Percentiles rank a stretch among this genome's conserved stretches.
These are phyloP conservation scores for Toxotes chatareus DNA, from an alignment of 2,113 vertebrate genomes.

Conservation along the genomic window DNA sequence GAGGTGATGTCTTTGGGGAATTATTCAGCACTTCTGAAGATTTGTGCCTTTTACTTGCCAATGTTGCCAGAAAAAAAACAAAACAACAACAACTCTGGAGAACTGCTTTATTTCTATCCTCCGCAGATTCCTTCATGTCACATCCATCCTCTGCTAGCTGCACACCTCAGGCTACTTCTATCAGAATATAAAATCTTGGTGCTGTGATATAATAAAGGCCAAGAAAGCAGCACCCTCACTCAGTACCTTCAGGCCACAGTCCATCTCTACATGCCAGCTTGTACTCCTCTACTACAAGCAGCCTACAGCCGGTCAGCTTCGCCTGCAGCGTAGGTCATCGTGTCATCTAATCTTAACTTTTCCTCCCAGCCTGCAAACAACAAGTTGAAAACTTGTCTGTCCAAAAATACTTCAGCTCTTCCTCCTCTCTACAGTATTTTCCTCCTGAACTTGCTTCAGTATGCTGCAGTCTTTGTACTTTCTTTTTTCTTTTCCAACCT, in stretches of 20 bases:
- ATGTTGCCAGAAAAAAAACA: too few relatives aligned
- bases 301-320: not conserved
- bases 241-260: constrained; percentile 3
- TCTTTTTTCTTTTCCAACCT: constrained; percentile 7
- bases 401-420: too few relatives aligned
- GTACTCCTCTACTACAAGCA: not conserved
- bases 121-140: not conserved
- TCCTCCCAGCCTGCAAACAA: constrained; percentile 9
- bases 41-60: not conserved
- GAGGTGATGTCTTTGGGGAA: not conserved
- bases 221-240: constrained; percentile 5
- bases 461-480: not conserved
- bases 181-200: constrained; percentile 6
- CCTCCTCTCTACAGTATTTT: too few relatives aligned
- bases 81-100: too few relatives aligned
- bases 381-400: not conserved
- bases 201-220: constrained; percentile 1
- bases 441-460: not conserved
- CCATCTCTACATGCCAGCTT: constrained; percentile 12
- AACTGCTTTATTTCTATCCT: not conserved
- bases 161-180: constrained; percentile 8
- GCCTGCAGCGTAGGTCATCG: constrained; percentile 10
- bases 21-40: not conserved
- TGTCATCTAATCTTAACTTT: not conserved
- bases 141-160: not conserved